Percentiles rank a stretch among this genome's conserved stretches.
Conservation (phyloP, 2,113 vertebrate species). For the Callionymus lyra region DNA sequence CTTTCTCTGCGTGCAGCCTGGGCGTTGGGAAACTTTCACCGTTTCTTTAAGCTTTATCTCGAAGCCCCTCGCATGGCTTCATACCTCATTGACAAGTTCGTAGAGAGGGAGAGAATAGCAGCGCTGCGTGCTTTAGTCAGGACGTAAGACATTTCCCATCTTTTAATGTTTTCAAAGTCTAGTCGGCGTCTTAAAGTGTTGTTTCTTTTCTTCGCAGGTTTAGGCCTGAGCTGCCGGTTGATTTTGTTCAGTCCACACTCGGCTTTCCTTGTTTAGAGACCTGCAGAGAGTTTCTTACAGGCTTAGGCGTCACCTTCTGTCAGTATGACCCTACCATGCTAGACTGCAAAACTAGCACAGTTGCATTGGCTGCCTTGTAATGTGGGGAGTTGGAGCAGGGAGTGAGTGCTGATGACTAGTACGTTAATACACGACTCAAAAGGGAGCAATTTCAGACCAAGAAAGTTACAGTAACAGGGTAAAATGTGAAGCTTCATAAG, state of each 20-base stretch:
- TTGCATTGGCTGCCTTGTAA: constrained; percentile 74
- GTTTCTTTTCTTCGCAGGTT: constrained; percentile 50
- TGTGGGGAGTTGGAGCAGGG: not conserved
- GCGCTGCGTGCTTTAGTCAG: constrained; percentile 86
- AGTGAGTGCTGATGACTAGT: too few relatives aligned
- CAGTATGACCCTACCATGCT: constrained; percentile 76
- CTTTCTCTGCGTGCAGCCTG: constrained; percentile 78
- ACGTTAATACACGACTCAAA: too few relatives aligned
- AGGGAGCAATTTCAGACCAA: too few relatives aligned
- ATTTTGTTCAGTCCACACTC: constrained; percentile 83
- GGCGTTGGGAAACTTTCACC: constrained; percentile 82
- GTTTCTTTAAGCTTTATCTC: constrained; percentile 81
- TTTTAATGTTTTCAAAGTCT: too few relatives aligned
- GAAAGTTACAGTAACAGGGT: too few relatives aligned
- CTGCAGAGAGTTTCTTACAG: constrained; percentile 79
- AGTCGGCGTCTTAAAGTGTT: not conserved
- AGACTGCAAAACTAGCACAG: constrained; percentile 86
- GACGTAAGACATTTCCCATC: constrained; percentile 71
- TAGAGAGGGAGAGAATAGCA: constrained; percentile 79
- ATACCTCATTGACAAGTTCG: constrained; percentile 90
- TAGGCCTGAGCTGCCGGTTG: constrained; percentile 70
- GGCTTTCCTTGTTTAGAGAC: constrained; percentile 81
- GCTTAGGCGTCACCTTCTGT: constrained; percentile 74
- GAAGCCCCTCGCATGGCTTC: constrained; percentile 82
- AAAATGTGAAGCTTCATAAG: too few relatives aligned